Percentiles rank a stretch among this genome's conserved stretches.
phyloP scores from a whole-genome alignment of 2,113 vertebrate genomes.

The Psettodes erumei region DNA sequence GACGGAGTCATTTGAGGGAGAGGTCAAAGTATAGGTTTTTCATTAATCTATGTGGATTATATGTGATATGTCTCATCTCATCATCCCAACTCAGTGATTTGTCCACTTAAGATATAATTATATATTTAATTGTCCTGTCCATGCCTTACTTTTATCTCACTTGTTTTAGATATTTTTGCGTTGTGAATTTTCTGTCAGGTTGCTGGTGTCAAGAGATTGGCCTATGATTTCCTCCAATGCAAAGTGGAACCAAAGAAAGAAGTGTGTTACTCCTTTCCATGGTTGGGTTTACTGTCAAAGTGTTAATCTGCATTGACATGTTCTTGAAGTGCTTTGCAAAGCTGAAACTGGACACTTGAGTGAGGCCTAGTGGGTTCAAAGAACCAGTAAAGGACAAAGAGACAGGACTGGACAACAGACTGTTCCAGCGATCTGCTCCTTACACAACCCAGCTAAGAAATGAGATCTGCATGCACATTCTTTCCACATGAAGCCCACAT shows the following conservation, averaged over 20 bases:
- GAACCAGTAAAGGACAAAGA: constrained; percentile 53
- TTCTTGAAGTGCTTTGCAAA: constrained; percentile 58
- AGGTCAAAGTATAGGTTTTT: constrained; percentile 47
- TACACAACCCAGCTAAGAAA: constrained; percentile 34
- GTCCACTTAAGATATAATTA: constrained; percentile 39
- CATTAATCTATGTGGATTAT: constrained; percentile 57
- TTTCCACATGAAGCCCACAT: constrained; percentile 38
- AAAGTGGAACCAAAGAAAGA: constrained; percentile 39
- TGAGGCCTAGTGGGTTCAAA: constrained; percentile 50
- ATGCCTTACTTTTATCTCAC: constrained; percentile 3
- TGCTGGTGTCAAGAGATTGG: constrained; percentile 31
- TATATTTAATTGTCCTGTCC: constrained; percentile 5
- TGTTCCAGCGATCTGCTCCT: constrained; percentile 31
- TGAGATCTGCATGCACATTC: constrained; percentile 52
- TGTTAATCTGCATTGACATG: constrained; percentile 65
- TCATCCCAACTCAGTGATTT: no score
- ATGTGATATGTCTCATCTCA: no score
- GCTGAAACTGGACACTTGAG: constrained; percentile 64
- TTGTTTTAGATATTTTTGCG: constrained; percentile 15
- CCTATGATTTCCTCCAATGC: constrained; percentile 23
- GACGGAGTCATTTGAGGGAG: constrained; percentile 31
- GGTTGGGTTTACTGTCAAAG: constrained; percentile 66
- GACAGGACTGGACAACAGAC: not conserved
- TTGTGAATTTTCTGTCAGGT: constrained; percentile 21
- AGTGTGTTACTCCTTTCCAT: constrained; percentile 44